A percentile compares a stretch with the other conserved stretches of the same genome.
These are phyloP conservation scores for Clarias magur DNA, from an alignment of 2,113 vertebrate genomes.

Conservation along the genomic window DNA sequence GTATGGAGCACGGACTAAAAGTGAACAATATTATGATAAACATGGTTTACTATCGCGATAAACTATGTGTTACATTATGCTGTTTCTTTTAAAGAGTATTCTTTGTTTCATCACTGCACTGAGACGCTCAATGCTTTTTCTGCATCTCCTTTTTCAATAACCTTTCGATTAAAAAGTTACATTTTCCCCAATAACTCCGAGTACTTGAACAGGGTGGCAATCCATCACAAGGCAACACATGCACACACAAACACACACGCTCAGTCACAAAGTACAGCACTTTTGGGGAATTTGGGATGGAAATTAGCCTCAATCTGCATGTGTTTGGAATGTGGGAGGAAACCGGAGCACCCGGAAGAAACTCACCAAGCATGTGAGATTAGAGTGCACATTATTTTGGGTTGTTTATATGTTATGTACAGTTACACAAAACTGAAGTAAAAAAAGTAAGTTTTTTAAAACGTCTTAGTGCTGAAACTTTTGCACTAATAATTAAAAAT, in stretches of 20 bases:
- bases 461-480: neutral
- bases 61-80: neutral
- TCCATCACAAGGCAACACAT: no score
- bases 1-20: neutral
- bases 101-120: neutral
- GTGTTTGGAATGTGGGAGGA: no score
- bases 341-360: no score
- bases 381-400: no score
- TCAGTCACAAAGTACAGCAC: neutral
- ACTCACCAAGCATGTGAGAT: no score
- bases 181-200: neutral
- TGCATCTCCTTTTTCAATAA: neutral
- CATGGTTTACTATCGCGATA: neutral
- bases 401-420: no score
- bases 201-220: no score
- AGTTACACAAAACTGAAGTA: no score
- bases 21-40: neutral
- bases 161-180: neutral
- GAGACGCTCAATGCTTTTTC: neutral
- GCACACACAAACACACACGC: no score
- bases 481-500: neutral
- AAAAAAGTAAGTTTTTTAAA: no score
- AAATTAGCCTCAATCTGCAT: no score
- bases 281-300: no score
- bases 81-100: neutral